phyloP scores from a whole-genome alignment of 2,113 vertebrate genomes.

The Onychostruthus taczanowskii region DNA sequence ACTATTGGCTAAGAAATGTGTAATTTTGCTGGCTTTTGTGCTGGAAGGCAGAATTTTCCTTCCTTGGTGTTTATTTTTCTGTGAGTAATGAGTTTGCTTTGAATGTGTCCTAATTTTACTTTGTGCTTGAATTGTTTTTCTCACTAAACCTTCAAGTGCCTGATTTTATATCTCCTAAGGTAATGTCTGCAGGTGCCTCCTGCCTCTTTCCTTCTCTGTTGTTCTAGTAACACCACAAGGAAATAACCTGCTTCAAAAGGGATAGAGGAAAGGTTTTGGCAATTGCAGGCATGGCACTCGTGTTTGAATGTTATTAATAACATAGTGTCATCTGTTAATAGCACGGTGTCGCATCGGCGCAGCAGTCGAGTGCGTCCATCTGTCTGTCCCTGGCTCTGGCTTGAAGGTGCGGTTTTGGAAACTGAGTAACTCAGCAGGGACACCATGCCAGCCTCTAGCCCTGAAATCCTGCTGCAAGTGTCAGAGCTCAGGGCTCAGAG shows the following conservation, averaged over 20 bases:
- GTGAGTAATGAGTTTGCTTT: not conserved
- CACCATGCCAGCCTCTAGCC: not conserved
- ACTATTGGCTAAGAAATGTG: not conserved
- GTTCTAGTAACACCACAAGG: not conserved
- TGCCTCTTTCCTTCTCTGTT: not conserved
- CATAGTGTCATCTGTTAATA: not conserved
- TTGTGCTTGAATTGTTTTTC: not conserved
- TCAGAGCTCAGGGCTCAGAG: not conserved
- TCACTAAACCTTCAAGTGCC: not conserved
- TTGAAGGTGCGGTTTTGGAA: not conserved
- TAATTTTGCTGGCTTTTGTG: not conserved
- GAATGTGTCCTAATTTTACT: not conserved
- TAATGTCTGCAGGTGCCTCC: not conserved
- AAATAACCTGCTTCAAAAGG: not conserved
- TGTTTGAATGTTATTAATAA: not conserved
- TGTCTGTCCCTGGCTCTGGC: not conserved
- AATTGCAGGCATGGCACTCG: slow-evolving; percentile 1
- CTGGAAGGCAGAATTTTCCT: not conserved
- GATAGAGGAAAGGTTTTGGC: not conserved
- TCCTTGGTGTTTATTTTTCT: not conserved
- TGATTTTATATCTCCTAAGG: not conserved
- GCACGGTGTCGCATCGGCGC: not conserved
- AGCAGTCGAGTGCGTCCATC: not conserved
- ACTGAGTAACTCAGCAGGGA: not conserved
- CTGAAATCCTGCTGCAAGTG: not conserved